phyloP scores from a whole-genome alignment of 2,888 invertebrate species.

The Tribolium freemani region DNA sequence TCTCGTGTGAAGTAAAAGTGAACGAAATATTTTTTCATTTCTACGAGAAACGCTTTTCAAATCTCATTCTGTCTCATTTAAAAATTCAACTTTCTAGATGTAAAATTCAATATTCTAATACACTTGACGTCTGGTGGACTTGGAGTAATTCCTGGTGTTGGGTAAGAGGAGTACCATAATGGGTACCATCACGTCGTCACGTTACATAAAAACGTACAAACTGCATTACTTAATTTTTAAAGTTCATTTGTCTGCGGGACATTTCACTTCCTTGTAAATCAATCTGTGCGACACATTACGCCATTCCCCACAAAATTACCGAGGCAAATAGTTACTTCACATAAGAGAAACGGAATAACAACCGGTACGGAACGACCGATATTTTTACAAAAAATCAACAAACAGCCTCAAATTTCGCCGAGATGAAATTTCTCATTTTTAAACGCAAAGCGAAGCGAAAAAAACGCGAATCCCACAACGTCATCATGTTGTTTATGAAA shows the following conservation, averaged over 20 bases:
- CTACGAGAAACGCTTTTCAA: too few relatives aligned
- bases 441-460: neutral
- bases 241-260: slow-evolving; percentile 37
- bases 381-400: neutral
- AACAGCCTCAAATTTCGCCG: slow-evolving; percentile 6
- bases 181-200: slow-evolving; percentile 22
- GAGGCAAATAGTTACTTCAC: slow-evolving; percentile 28
- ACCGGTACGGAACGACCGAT: slow-evolving; percentile 19
- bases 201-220: slow-evolving; percentile 30
- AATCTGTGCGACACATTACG: slow-evolving; percentile 36
- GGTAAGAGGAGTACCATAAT: neutral
- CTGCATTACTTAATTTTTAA: slow-evolving; percentile 35
- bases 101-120: too few relatives aligned
- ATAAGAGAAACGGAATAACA: slow-evolving; percentile 31
- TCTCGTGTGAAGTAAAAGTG: slow-evolving; percentile 22
- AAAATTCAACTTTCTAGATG: too few relatives aligned
- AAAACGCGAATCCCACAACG: slow-evolving; percentile 14
- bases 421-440: slow-evolving; percentile 2
- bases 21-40: slow-evolving; percentile 3
- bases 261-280: slow-evolving; percentile 42
- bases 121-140: too few relatives aligned
- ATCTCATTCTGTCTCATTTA: too few relatives aligned
- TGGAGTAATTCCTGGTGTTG: neutral
- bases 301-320: slow-evolving; percentile 34
- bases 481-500: slow-evolving; percentile 34